These are phyloP conservation scores for Baccha elongata DNA, from an alignment of 2,888 invertebrate species.

Conservation along the genomic window DNA sequence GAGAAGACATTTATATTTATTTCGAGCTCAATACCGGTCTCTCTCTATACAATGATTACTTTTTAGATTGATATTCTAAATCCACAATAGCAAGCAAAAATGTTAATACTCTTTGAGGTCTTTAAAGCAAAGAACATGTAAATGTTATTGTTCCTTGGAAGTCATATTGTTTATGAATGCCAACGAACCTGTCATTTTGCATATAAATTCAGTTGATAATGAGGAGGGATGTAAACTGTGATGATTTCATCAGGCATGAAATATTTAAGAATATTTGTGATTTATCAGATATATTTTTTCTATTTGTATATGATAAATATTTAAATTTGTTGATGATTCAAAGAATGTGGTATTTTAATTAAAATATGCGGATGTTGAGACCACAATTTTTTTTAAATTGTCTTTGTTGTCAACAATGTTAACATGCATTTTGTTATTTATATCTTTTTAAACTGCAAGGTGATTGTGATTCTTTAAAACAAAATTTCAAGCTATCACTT, in stretches of 20 bases:
- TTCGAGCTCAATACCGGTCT: conserved; percentile 45
- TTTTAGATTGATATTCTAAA: conserved; percentile 13
- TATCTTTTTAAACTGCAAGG: too few species aligned
- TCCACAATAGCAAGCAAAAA: conserved; percentile 14
- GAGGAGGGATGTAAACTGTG: background rate
- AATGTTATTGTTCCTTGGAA: background rate
- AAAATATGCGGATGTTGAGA: background rate
- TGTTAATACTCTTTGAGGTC: conserved; percentile 16
- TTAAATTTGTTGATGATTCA: conserved; percentile 34
- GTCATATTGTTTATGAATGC: conserved; percentile 14
- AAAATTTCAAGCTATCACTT: too few species aligned
- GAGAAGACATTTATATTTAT: conserved; percentile 2
- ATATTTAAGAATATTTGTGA: conserved; percentile 21
- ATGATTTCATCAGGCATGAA: conserved; percentile 61
- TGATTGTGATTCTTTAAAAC: too few species aligned
- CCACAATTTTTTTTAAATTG: too few species aligned
- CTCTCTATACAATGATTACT: conserved; percentile 6
- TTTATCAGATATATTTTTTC: conserved; percentile 29
- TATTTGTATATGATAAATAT: too few species aligned
- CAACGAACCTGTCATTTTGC: conserved; percentile 35
- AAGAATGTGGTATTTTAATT: conserved; percentile 13
- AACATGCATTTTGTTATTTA: too few species aligned
- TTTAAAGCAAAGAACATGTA: conserved; percentile 9
- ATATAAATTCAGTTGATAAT: conserved; percentile 19
- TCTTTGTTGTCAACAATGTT: too few species aligned